Percentiles rank a stretch among this genome's conserved stretches.
phyloP scores from a whole-genome alignment of 1,140 invertebrate species.

The Reticulitermes speratus region DNA sequence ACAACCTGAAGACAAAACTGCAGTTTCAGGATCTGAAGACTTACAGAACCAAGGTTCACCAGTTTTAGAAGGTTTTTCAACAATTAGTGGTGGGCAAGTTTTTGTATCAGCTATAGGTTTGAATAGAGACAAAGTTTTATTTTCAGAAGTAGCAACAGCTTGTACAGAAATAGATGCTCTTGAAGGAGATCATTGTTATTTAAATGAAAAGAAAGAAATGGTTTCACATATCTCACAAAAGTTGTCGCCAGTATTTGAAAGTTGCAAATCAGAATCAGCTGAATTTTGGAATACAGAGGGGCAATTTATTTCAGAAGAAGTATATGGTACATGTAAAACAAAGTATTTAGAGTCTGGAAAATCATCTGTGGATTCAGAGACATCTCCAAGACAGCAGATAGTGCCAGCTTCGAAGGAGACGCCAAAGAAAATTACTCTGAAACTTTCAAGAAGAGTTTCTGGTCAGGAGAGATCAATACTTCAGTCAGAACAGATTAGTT shows the following conservation, averaged over 20 bases:
- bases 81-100: conserved; percentile 36
- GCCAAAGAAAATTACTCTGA: not conserved
- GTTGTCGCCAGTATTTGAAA: not conserved
- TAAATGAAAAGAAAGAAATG: not conserved
- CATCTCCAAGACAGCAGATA: not conserved
- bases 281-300: not conserved
- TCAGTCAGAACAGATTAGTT: too few species aligned
- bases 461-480: not conserved
- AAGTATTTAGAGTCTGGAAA: not conserved
- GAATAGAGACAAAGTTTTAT: conserved; percentile 32
- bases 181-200: not conserved
- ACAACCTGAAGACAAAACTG: too few species aligned
- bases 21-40: conserved; percentile 18
- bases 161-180: not conserved
- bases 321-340: too few species aligned
- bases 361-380: not conserved
- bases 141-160: conserved; percentile 27
- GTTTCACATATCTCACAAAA: not conserved
- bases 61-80: not conserved
- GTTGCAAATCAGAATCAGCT: not conserved
- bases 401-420: not conserved
- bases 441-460: not conserved
- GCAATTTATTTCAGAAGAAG: not conserved
- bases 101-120: conserved; percentile 36
- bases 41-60: conserved; percentile 10